Percentiles rank a stretch among this genome's conserved stretches.
These are phyloP conservation scores for Hypotaenidia okinawae DNA, from an alignment of 2,797 vertebrate genomes.

Conservation along the genomic window DNA sequence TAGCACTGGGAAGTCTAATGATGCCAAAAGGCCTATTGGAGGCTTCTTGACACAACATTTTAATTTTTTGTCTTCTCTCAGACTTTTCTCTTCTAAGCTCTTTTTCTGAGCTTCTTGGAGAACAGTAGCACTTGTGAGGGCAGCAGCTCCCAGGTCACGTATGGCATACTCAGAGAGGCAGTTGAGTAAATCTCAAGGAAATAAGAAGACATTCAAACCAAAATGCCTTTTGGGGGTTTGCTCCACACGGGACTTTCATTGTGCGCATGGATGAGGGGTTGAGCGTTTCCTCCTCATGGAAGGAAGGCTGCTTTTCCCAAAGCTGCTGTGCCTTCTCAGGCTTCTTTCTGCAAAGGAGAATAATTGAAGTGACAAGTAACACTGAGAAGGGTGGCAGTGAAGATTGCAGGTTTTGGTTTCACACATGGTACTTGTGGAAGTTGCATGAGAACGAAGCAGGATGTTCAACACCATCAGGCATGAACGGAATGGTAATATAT, in stretches of 20 bases:
- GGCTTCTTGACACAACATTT: neutral
- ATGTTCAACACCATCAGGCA: neutral
- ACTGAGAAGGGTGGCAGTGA: conserved; percentile 12
- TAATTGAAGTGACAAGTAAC: neutral
- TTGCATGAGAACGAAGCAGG: neutral
- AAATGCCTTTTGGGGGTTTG: neutral
- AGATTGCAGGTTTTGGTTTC: neutral
- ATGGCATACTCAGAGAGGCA: neutral
- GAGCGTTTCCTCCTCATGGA: neutral
- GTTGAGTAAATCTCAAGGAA: neutral
- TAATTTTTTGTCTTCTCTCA: neutral
- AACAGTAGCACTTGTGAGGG: neutral
- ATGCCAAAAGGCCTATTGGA: neutral
- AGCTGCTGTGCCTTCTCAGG: neutral
- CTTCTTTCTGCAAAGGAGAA: neutral
- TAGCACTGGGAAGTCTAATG: neutral
- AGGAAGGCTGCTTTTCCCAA: neutral
- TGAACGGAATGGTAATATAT: neutral
- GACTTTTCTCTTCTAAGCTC: neutral
- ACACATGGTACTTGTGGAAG: neutral
- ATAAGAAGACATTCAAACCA: neutral
- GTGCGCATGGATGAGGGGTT: neutral
- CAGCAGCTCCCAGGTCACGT: neutral
- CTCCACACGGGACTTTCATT: rapidly evolving
- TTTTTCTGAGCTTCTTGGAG: neutral